A percentile compares a stretch with the other conserved stretches of the same genome.
phyloP scores from a whole-genome alignment of 1,140 invertebrate genomes.

The Euschistus heros region DNA sequence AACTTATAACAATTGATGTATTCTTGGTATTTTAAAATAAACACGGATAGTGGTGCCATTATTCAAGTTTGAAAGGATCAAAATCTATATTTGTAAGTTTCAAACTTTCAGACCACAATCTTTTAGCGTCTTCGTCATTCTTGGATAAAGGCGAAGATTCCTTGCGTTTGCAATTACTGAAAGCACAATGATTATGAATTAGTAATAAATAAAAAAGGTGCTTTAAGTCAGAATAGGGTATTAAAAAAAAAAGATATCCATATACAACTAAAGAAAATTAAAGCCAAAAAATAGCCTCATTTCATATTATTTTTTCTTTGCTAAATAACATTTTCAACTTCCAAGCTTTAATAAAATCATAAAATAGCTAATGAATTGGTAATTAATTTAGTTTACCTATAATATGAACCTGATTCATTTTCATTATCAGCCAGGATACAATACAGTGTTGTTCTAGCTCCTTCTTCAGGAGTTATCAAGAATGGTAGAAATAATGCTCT shows the following conservation, averaged over 20 bases:
- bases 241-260: too few relatives aligned
- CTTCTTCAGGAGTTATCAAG: conserved; percentile 51
- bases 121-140: conserved; percentile 41
- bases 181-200: conserved; percentile 25
- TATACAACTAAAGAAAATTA: too few relatives aligned
- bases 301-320: too few relatives aligned
- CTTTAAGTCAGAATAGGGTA: too few relatives aligned
- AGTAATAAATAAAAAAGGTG: conserved; percentile 5
- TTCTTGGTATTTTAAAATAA: too few relatives aligned
- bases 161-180: conserved; percentile 45
- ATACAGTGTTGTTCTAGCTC: conserved; percentile 69
- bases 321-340: too few relatives aligned
- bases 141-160: conserved; percentile 39
- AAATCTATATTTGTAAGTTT: conserved; percentile 26
- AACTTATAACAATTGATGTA: too few relatives aligned
- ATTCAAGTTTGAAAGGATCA: conserved; percentile 1
- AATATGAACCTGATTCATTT: conserved; percentile 51
- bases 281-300: too few relatives aligned
- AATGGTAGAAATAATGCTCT: conserved; percentile 34
- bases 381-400: conserved; percentile 38
- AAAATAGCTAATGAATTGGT: too few relatives aligned
- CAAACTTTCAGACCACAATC: conserved; percentile 41
- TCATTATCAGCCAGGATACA: conserved; percentile 55
- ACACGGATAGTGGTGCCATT: background rate
- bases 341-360: too few relatives aligned